A percentile compares a stretch with the other conserved stretches of the same genome.
phyloP scores from a whole-genome alignment of 2,113 vertebrate species.

The Anolis sagrei region DNA sequence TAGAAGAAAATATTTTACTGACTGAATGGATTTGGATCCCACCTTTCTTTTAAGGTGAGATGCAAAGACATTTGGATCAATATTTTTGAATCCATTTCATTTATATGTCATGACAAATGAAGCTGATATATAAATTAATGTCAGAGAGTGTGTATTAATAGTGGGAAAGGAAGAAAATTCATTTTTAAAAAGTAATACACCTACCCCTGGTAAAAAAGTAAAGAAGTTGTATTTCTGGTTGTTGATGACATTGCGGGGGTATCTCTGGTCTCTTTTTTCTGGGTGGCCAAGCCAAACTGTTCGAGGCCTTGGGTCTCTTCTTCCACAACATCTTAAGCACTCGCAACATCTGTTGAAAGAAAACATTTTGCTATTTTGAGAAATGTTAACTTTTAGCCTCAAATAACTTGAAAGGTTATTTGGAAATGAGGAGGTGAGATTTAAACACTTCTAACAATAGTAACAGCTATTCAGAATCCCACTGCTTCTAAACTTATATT shows the following conservation, averaged over 20 bases:
- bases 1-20: not conserved
- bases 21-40: no score
- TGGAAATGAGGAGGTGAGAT: not conserved
- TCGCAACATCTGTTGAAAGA: conserved; percentile 86
- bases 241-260: conserved; percentile 97
- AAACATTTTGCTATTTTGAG: not conserved
- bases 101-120: no score
- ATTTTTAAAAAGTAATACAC: conserved; percentile 62
- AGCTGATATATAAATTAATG: no score
- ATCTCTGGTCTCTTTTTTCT: conserved; percentile 95
- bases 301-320: conserved; percentile 91
- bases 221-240: conserved; percentile 99
- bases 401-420: not conserved
- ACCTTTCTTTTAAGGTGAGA: not conserved
- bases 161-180: no score
- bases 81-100: no score
- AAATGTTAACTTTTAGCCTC: not conserved
- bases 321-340: conserved; percentile 92
- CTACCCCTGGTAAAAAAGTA: conserved; percentile 93
- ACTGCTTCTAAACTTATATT: not conserved
- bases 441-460: not conserved
- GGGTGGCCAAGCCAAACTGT: conserved; percentile 97
- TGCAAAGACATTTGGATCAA: not conserved
- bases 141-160: not conserved
- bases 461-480: not conserved